phyloP scores from a whole-genome alignment of 2,113 vertebrate genomes.

The Perca schrenkii region DNA sequence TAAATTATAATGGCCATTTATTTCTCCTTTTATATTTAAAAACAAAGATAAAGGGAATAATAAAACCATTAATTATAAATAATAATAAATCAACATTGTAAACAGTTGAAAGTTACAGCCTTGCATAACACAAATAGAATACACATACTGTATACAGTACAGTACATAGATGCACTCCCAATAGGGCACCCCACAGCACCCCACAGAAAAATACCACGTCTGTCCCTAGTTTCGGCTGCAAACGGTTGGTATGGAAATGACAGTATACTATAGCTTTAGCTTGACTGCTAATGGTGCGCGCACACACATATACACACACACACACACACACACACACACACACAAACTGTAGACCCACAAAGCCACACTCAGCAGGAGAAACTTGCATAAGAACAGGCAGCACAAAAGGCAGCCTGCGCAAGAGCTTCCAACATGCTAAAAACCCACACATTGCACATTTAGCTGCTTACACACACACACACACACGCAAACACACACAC shows the following conservation, averaged over 20 bases:
- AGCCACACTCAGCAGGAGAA: constrained; percentile 28
- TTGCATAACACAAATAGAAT: background rate
- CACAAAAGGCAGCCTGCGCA: constrained; percentile 61
- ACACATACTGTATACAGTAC: background rate
- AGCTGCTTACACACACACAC: constrained; percentile 20
- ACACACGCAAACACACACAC: constrained; percentile 10
- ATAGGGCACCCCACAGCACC: background rate
- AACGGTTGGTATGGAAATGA: background rate
- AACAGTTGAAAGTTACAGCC: background rate
- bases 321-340: constrained; percentile 12
- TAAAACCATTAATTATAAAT: background rate
- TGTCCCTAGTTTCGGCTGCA: background rate
- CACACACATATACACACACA: background rate
- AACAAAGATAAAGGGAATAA: background rate
- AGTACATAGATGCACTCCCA: background rate
- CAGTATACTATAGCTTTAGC: constrained; percentile 1
- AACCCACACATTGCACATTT: constrained; percentile 53
- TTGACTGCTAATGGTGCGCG: background rate
- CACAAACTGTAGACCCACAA: background rate
- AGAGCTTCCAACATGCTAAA: constrained; percentile 56
- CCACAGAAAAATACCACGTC: background rate
- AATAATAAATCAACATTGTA: background rate
- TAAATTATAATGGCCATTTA: background rate
- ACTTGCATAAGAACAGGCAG: constrained; percentile 58
- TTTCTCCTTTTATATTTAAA: background rate